These are phyloP conservation scores for Ammospiza nelsoni DNA, from an alignment of 2,113 vertebrate genomes.

Conservation along the genomic window DNA sequence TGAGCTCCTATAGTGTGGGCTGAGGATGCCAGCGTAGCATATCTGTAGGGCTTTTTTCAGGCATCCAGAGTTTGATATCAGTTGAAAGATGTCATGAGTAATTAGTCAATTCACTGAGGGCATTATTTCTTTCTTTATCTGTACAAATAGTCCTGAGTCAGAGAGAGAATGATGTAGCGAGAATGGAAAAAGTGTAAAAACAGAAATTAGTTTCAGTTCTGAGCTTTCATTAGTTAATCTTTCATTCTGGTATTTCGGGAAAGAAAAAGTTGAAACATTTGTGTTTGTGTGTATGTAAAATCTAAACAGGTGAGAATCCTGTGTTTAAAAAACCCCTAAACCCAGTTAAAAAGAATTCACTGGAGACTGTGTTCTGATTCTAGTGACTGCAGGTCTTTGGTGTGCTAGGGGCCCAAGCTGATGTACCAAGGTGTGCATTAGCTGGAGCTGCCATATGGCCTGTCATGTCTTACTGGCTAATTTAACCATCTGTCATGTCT, in stretches of 20 bases:
- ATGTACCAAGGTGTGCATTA: constrained; percentile 25
- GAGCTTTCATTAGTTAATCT: background rate
- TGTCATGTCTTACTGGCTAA: constrained; percentile 29
- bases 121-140: background rate
- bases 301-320: background rate
- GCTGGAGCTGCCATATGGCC: constrained; percentile 50
- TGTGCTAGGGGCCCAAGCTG: background rate
- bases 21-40: background rate
- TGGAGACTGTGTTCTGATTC: background rate
- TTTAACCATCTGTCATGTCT: constrained; percentile 59
- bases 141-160: background rate
- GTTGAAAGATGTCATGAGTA: background rate
- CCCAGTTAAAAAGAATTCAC: background rate
- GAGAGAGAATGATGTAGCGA: background rate
- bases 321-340: background rate
- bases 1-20: background rate
- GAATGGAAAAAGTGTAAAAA: background rate
- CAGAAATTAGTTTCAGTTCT: background rate
- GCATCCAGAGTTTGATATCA: background rate
- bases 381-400: background rate
- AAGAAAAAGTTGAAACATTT: background rate
- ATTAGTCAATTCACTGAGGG: background rate
- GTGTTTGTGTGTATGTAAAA: background rate
- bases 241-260: background rate
- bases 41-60: accelerated